phyloP scores from a whole-genome alignment of 2,888 invertebrate species.

The Choristoneura rosaceana region DNA sequence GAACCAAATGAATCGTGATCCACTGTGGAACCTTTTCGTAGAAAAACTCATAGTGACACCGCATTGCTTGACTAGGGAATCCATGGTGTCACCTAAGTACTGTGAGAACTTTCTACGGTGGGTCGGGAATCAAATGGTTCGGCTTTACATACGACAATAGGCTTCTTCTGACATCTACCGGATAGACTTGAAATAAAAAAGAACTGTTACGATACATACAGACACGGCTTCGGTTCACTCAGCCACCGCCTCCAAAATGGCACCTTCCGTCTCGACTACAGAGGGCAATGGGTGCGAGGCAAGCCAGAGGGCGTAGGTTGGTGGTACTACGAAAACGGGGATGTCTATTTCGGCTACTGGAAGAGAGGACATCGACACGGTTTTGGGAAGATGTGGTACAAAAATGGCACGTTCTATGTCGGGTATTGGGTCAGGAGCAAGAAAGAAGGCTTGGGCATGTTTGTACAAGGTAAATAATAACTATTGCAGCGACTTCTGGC shows the following conservation, averaged over 20 bases:
- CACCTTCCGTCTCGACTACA: constrained; percentile 78
- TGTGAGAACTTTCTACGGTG: too few relatives aligned
- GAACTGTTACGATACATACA: constrained; percentile 41
- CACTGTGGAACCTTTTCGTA: too few relatives aligned
- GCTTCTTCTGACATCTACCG: too few relatives aligned
- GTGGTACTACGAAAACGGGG: constrained; percentile 83
- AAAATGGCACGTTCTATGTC: constrained; percentile 85
- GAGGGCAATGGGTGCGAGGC: constrained; percentile 86
- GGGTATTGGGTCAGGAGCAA: constrained; percentile 85
- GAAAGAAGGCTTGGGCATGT: constrained; percentile 83
- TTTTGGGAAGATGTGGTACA: constrained; percentile 87
- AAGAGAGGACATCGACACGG: constrained; percentile 81
- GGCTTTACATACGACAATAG: too few relatives aligned
- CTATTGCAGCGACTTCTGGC: too few relatives aligned
- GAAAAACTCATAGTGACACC: too few relatives aligned
- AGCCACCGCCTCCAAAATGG: constrained; percentile 70
- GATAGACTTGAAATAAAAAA: too few relatives aligned
- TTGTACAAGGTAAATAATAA: constrained; percentile 73
- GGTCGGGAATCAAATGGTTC: too few relatives aligned
- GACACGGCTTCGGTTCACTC: constrained; percentile 86
- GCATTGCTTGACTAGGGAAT: too few relatives aligned
- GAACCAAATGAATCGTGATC: too few relatives aligned
- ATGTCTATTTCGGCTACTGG: constrained; percentile 86
- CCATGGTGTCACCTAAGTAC: too few relatives aligned
- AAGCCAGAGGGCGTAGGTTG: constrained; percentile 85